These are phyloP conservation scores for Drosophila ercepeae DNA, from an alignment of 1,140 invertebrate species.

Conservation along the genomic window DNA sequence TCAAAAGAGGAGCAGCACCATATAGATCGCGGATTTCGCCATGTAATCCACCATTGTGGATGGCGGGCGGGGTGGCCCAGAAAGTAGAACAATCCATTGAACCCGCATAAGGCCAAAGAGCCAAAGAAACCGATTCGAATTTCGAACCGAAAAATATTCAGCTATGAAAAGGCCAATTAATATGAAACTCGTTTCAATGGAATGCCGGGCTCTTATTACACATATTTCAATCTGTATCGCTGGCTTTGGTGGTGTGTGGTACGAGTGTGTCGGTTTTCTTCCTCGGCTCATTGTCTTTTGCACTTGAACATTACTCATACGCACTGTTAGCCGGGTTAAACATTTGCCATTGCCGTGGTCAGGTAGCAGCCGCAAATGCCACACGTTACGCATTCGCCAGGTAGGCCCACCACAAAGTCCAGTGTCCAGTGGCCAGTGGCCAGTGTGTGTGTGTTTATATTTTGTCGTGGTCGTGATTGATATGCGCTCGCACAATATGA, in stretches of 20 bases:
- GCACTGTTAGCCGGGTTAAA: slow-evolving; percentile 62
- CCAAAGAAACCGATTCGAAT: slow-evolving; percentile 65
- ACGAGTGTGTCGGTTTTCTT: slow-evolving; percentile 23
- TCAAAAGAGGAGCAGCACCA: slow-evolving; percentile 55
- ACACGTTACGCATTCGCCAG: slow-evolving; percentile 76
- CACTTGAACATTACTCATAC: slow-evolving; percentile 75
- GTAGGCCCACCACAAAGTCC: slow-evolving; percentile 24
- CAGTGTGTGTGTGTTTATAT: slow-evolving; percentile 45
- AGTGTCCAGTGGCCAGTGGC: background rate
- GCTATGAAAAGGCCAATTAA: slow-evolving; percentile 82
- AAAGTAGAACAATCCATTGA: slow-evolving; percentile 60
- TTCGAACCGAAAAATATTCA: slow-evolving; percentile 57
- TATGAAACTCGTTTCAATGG: slow-evolving; percentile 79
- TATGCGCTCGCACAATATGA: slow-evolving; percentile 78
- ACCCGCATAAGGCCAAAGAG: slow-evolving; percentile 52
- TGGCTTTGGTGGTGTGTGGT: background rate
- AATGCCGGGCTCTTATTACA: slow-evolving; percentile 75
- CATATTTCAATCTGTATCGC: slow-evolving; percentile 31
- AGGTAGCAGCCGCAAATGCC: slow-evolving; percentile 67
- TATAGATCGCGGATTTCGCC: slow-evolving; percentile 28
- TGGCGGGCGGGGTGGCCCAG: slow-evolving; percentile 39
- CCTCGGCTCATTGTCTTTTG: slow-evolving; percentile 41
- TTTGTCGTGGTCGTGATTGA: slow-evolving; percentile 79
- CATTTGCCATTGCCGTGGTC: slow-evolving; percentile 58
- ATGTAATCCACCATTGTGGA: slow-evolving; percentile 24